Conservation (phyloP, 2,888 invertebrate species). For the Dynastes tityus region DNA sequence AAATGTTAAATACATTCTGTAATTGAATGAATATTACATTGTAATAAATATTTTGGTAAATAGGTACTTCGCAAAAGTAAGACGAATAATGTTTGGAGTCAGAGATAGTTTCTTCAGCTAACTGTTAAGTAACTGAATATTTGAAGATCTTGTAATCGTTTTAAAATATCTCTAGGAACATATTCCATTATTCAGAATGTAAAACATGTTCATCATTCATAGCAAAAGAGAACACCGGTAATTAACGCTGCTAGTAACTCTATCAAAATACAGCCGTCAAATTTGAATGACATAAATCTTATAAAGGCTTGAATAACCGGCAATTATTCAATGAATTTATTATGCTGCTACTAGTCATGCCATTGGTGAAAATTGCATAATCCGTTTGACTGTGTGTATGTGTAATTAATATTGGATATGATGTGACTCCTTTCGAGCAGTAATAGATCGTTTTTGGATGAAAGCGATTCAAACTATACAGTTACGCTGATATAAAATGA, state of each 20-base stretch:
- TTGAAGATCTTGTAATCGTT: too few relatives aligned
- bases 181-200: not conserved
- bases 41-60: too few relatives aligned
- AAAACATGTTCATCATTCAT: conserved; percentile 3
- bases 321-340: conserved; percentile 40
- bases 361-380: conserved; percentile 17
- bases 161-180: not conserved
- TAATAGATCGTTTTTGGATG: conserved; percentile 26
- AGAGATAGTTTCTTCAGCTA: too few relatives aligned
- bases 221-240: conserved; percentile 1
- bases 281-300: conserved; percentile 35
- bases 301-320: conserved; percentile 30
- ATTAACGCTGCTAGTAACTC: conserved; percentile 1
- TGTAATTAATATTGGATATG: conserved; percentile 15
- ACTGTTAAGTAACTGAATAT: too few relatives aligned
- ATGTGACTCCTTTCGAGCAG: conserved; percentile 3
- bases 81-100: too few relatives aligned
- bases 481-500: conserved; percentile 17
- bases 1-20: too few relatives aligned
- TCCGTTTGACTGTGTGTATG: not conserved
- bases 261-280: conserved; percentile 22
- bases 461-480: conserved; percentile 31
- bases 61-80: too few relatives aligned
- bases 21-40: too few relatives aligned
- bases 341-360: conserved; percentile 35